Evolutionary conservation across 2,797 vertebrate genomes (phyloP), one percentile per base, ranked within the genome.

Genomic region (Lutjanus argentimaculatus): DNA sequence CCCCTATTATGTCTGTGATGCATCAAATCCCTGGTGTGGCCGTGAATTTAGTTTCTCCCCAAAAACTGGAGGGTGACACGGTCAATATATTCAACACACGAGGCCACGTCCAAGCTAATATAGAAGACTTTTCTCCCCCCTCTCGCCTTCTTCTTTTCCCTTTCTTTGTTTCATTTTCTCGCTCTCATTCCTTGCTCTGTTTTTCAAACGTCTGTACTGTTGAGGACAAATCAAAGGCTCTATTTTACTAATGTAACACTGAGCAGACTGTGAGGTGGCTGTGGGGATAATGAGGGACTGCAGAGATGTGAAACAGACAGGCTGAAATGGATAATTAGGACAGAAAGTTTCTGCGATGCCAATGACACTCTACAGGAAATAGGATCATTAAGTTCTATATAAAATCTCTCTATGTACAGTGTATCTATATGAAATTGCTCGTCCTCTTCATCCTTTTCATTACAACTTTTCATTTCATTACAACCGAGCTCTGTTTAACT

Each of bases 251-350:
- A 95, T 95, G 93, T 93, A 94, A 85, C 92, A 91, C 85, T 91
- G 93, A 91, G 91, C 89, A 92, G 94, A 92, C 87, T 91, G 90
- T 65, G 89, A 91, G 91, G 92, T 92, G 92, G 93, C 90, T 92
- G 85, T 84, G 87, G 88, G 87, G 91, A 95, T 96, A 95, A 95
- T 94, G 93, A 95, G 94, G 91, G 86, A 92, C 90, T 94, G 89
- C 84, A 89, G 93, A 89, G 92, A 94, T 90, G 89, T 93, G 94
- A 95, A 94, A 95, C 93, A 95, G 95, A 95, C 94, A 95, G 93
- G 91, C 93, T 95, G 94, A 95, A 95, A 95, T 95, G 95, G 93
- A 95, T 96, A 95, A 96, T 96, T 96, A 96, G 96, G 95, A 95
- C 93, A 91, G 93, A 95, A 49, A 96, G 93, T 95, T 96, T 95